phyloP scores from a whole-genome alignment of 2,888 invertebrate species.

The Drosophila tanythrix region DNA sequence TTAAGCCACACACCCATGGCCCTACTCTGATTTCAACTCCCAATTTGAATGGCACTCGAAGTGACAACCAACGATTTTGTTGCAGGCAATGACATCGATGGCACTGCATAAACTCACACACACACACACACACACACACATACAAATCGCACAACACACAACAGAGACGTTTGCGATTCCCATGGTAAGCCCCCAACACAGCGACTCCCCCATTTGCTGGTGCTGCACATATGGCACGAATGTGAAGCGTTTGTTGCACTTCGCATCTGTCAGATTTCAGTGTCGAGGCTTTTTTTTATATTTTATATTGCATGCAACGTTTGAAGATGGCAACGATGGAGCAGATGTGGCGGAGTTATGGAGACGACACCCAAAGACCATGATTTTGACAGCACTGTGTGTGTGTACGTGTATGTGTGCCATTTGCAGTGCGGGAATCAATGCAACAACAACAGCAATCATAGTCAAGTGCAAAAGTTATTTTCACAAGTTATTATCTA shows the following conservation, averaged over 20 bases:
- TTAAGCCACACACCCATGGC: not conserved
- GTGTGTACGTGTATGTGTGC: conserved; percentile 23
- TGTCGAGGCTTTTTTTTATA: conserved; percentile 52
- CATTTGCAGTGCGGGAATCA: conserved; percentile 33
- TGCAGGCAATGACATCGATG: conserved; percentile 51
- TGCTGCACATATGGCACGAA: conserved; percentile 54
- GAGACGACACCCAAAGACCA: conserved; percentile 54
- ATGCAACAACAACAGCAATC: conserved; percentile 33
- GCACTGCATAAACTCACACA: conserved; percentile 26
- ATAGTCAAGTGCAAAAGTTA: conserved; percentile 76
- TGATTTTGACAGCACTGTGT: conserved; percentile 65
- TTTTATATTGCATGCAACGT: conserved; percentile 34
- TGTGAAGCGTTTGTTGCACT: conserved; percentile 69
- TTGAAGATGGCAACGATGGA: conserved; percentile 9
- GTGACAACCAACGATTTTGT: conserved; percentile 71
- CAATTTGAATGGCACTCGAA: conserved; percentile 62
- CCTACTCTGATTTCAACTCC: conserved; percentile 2
- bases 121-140: conserved; percentile 1
- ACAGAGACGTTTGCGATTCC: conserved; percentile 45
- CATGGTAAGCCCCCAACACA: conserved; percentile 3
- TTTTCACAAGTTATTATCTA: conserved; percentile 79
- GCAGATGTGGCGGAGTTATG: conserved; percentile 11
- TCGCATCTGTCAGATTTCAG: conserved; percentile 78
- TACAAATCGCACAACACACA: not conserved
- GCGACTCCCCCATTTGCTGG: not conserved